These are phyloP conservation scores for Smithornis capensis DNA, from an alignment of 2,113 vertebrate genomes.

Conservation along the genomic window DNA sequence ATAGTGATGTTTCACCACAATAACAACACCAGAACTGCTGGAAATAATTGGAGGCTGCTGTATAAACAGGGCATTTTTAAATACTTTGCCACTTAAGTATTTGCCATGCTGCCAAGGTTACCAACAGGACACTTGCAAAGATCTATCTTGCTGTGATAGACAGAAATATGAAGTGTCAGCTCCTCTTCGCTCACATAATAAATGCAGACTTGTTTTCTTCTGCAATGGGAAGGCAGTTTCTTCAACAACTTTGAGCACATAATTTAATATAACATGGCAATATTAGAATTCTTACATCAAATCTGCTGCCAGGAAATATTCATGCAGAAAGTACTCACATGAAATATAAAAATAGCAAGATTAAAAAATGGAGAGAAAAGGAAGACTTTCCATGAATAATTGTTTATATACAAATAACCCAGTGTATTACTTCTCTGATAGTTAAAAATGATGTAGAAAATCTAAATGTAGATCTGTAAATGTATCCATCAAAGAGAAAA, in stretches of 20 bases:
- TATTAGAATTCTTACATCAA: constrained; percentile 8
- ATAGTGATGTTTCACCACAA: background rate
- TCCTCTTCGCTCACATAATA: background rate
- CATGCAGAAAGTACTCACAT: background rate
- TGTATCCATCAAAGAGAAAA: background rate
- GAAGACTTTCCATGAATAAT: background rate
- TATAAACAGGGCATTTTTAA: background rate
- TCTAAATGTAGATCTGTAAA: background rate
- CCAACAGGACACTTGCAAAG: background rate
- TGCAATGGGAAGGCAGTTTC: constrained; percentile 8
- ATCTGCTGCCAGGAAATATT: constrained; percentile 20
- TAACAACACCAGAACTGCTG: background rate
- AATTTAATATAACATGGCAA: constrained; percentile 40
- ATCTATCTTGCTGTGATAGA: background rate
- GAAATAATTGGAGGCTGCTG: background rate
- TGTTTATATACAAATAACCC: background rate
- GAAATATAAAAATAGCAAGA: constrained; percentile 27
- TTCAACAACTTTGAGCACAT: background rate
- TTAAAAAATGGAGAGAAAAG: constrained; percentile 8
- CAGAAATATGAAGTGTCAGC: background rate
- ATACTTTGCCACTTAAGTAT: background rate
- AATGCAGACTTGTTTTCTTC: constrained; percentile 16
- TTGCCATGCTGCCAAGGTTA: background rate
- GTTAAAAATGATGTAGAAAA: background rate
- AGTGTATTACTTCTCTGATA: background rate